A percentile compares a stretch with the other conserved stretches of the same genome.
Evolutionary conservation across 2,888 invertebrate species (phyloP).

Genomic region (Heliconius erato): DNA sequence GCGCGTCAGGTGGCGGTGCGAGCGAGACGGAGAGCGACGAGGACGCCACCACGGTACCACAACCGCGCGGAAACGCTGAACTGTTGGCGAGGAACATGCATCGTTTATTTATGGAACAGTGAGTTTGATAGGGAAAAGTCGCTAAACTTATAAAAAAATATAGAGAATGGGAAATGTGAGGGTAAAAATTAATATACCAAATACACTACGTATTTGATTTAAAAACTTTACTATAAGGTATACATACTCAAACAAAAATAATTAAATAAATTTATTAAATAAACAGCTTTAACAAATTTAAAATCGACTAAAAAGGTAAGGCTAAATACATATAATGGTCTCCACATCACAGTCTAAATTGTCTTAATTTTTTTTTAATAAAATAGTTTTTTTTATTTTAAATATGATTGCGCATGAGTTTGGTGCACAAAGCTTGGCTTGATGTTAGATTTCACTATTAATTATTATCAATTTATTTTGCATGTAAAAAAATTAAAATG

Average conservation of each 20-base stretch:
- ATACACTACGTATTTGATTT: no score
- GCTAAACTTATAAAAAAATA: no score
- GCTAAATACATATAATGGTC: background rate
- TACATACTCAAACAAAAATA: no score
- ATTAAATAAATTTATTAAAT: background rate
- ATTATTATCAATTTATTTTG: slow-evolving; percentile 30
- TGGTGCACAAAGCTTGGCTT: slow-evolving; percentile 63
- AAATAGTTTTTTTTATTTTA: background rate
- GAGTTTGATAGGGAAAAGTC: slow-evolving; percentile 56
- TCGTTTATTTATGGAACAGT: slow-evolving; percentile 72
- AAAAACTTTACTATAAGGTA: background rate
- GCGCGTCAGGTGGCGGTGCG: slow-evolving; percentile 84
- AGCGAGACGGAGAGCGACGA: slow-evolving; percentile 92
- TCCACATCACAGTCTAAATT: background rate
- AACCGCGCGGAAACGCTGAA: slow-evolving; percentile 70
- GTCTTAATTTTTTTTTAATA: background rate
- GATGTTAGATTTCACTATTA: slow-evolving; percentile 44
- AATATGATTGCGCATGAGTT: slow-evolving; percentile 50
- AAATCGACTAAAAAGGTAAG: background rate
- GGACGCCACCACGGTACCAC: slow-evolving; percentile 82
- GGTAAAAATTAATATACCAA: no score
- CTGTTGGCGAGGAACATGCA: slow-evolving; percentile 74
- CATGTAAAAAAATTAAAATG: slow-evolving; percentile 27
- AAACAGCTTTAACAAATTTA: background rate
- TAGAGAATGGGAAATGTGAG: background rate